Conservation (phyloP, 2,797 vertebrate species). For the Fringilla coelebs region DNA sequence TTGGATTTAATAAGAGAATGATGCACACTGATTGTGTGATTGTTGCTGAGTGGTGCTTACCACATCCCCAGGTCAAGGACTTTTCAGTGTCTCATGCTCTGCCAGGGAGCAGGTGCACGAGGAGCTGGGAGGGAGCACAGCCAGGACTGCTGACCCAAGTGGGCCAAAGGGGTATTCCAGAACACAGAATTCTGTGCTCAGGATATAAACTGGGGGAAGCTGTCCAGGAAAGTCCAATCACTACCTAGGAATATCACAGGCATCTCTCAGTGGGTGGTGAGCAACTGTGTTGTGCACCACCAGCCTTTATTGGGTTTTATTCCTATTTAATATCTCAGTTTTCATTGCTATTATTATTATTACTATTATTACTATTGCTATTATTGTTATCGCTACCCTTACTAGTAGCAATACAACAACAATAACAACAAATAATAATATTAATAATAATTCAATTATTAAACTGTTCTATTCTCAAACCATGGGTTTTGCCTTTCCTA, state of each 20-base stretch:
- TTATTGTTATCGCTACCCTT: not conserved
- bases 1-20: not conserved
- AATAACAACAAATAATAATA: not conserved
- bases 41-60: not conserved
- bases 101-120: not conserved
- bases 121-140: not conserved
- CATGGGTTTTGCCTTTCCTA: not conserved
- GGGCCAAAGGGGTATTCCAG: not conserved
- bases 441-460: not conserved
- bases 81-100: too few species aligned
- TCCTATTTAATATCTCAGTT: not conserved
- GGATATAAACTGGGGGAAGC: not conserved
- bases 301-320: not conserved
- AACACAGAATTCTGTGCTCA: not conserved
- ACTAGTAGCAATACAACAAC: not conserved
- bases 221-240: not conserved
- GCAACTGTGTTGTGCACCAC: too few species aligned
- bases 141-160: not conserved
- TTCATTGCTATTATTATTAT: not conserved
- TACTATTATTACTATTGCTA: not conserved
- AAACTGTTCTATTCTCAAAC: not conserved
- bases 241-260: not conserved
- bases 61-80: not conserved
- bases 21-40: not conserved
- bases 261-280: not conserved